Evolutionary conservation across 2,888 invertebrate species (phyloP).

Genomic region (Xestia sexstrigata): DNA sequence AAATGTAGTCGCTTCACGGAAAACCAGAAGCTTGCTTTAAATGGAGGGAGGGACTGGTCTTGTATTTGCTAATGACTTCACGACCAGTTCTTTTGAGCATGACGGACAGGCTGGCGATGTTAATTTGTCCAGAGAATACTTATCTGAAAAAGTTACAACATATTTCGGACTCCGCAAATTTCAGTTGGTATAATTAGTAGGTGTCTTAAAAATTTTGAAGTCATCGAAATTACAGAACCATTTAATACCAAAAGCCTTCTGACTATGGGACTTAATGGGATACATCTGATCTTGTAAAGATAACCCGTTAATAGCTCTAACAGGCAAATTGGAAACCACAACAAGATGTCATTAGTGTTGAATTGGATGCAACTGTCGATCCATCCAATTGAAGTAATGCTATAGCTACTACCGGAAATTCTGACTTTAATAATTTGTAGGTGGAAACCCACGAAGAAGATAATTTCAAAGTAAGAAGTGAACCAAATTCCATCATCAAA

Average conservation of each 20-base stretch:
- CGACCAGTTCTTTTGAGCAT: conserved; percentile 42
- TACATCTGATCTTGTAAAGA: conserved; percentile 3
- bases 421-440: background rate
- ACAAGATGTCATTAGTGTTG: background rate
- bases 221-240: background rate
- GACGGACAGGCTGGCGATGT: conserved; percentile 17
- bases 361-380: conserved; percentile 4
- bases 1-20: conserved; percentile 47
- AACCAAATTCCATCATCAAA: background rate
- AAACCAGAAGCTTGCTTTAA: conserved; percentile 51
- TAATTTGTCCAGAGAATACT: conserved; percentile 33
- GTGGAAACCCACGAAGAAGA: background rate
- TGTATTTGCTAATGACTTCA: conserved; percentile 47
- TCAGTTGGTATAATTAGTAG: background rate
- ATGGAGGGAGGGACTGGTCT: conserved; percentile 47
- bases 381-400: background rate
- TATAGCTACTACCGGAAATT: background rate
- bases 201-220: background rate
- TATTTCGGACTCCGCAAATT: conserved; percentile 6
- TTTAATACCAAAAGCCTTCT: background rate
- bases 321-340: conserved; percentile 7
- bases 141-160: conserved; percentile 30
- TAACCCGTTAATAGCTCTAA: conserved; percentile 3
- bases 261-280: background rate
- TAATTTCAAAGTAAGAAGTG: no score